Conservation (phyloP, 2,113 vertebrate species). For the Hystrix brachyura region DNA sequence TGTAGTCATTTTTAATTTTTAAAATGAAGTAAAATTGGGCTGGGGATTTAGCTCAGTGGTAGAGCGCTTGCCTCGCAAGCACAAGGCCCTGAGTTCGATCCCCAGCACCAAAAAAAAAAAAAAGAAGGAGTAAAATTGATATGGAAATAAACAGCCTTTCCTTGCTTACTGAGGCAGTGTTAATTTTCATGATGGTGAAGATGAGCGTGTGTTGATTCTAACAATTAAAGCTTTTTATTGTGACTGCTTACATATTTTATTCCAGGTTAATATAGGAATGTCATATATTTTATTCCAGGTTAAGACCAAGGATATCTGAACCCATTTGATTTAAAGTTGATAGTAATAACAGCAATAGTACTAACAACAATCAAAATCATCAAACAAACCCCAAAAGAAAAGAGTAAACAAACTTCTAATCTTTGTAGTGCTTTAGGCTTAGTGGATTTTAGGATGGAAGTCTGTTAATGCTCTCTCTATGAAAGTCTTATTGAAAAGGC, state of each 20-base stretch:
- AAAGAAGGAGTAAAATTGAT: neutral
- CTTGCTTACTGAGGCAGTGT: neutral
- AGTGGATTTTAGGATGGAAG: neutral
- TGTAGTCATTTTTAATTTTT: neutral
- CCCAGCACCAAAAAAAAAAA: no score
- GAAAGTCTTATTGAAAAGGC: neutral
- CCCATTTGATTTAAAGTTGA: neutral
- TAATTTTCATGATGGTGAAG: neutral
- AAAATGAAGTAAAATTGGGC: neutral
- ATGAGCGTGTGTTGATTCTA: neutral
- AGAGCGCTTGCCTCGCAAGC: no score
- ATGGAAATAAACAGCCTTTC: neutral
- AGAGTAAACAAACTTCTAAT: neutral
- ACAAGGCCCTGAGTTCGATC: no score
- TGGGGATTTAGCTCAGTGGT: no score
- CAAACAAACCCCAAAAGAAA: neutral
- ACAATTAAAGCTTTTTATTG: neutral
- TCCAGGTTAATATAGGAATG: neutral
- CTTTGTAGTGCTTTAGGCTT: neutral
- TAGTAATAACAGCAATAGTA: neutral
- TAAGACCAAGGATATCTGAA: neutral
- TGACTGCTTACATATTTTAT: constrained; percentile 17
- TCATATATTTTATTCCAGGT: neutral
- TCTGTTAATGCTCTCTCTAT: neutral
- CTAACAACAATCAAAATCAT: neutral